Evolutionary conservation across 1,140 invertebrate species (phyloP).

Genomic region (Chionoecetes opilio): DNA sequence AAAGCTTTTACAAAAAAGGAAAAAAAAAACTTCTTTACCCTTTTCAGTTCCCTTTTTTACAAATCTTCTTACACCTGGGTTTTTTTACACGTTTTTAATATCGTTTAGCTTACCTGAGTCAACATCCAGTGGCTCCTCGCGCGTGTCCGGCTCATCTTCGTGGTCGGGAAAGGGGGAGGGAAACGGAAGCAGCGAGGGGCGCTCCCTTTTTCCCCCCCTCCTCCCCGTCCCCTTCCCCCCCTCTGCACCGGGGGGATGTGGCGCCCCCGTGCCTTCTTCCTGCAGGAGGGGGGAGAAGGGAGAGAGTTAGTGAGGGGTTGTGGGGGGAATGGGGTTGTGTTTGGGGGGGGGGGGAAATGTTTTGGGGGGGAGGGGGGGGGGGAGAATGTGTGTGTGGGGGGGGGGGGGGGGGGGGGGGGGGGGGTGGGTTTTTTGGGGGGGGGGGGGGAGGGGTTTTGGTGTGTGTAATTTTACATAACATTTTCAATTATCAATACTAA

Average conservation of each 20-base stretch:
- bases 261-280: slow-evolving; percentile 68
- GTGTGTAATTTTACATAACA: neutral
- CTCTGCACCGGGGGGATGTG: slow-evolving; percentile 60
- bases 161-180: slow-evolving; percentile 83
- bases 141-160: slow-evolving; percentile 81
- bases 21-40: too few relatives aligned
- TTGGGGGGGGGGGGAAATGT: neutral
- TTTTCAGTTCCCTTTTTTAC: too few relatives aligned
- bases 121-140: slow-evolving; percentile 82
- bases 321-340: neutral
- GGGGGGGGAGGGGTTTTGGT: neutral
- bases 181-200: slow-evolving; percentile 82
- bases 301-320: neutral
- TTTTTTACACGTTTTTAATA: too few relatives aligned
- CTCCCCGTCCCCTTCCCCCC: slow-evolving; percentile 81
- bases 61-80: neutral
- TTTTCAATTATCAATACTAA: too few relatives aligned
- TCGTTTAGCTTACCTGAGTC: slow-evolving; percentile 83
- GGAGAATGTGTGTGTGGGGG: too few relatives aligned
- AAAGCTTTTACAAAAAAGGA: too few relatives aligned
- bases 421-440: neutral
- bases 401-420: neutral
- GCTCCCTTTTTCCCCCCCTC: slow-evolving; percentile 82
- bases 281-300: neutral
- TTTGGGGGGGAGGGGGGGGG: neutral